Conservation (phyloP, 2,888 invertebrate genomes). For the Lasioglossum leucozonium region DNA sequence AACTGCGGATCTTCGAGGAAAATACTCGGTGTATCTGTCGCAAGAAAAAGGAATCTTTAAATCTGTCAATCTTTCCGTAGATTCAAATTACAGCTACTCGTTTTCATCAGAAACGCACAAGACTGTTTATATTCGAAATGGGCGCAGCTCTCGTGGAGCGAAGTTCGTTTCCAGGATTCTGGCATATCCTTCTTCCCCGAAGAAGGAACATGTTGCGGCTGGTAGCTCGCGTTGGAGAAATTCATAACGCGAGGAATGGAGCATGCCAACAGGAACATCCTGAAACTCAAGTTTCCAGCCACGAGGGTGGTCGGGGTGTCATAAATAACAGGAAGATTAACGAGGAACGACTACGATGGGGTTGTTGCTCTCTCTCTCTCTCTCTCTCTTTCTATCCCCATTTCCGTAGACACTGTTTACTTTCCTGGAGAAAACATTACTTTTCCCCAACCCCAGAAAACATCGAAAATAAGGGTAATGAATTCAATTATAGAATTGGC, state of each 20-base stretch:
- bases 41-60: no score
- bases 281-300: background rate
- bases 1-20: no score
- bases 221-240: background rate
- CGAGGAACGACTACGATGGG: background rate
- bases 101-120: no score
- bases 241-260: slow-evolving; percentile 5
- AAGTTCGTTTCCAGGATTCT: background rate
- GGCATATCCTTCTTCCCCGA: background rate
- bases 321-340: slow-evolving; percentile 18
- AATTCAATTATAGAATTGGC: no score
- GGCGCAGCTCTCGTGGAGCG: background rate
- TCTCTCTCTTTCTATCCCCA: background rate
- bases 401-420: background rate
- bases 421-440: background rate
- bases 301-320: slow-evolving; percentile 12
- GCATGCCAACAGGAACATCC: slow-evolving; percentile 6
- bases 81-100: no score
- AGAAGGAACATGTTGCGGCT: background rate
- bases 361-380: background rate
- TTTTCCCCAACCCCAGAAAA: no score
- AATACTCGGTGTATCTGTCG: no score
- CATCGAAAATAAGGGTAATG: no score
- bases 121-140: no score
- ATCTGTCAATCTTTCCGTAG: no score